phyloP scores from a whole-genome alignment of 2,113 vertebrate species.

The Hippocampus abdominalis region DNA sequence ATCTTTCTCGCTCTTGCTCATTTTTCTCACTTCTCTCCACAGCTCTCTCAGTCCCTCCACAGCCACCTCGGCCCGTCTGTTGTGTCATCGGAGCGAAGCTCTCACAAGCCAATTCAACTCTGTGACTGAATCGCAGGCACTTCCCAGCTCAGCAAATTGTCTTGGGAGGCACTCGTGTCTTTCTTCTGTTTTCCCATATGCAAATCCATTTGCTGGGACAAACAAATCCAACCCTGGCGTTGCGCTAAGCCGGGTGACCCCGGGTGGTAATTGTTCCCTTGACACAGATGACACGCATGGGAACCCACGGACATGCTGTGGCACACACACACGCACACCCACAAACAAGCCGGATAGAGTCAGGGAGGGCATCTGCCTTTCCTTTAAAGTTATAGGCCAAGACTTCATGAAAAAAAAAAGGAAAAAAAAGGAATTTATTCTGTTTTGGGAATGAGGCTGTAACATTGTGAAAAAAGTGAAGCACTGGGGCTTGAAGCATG shows the following conservation, averaged over 20 bases:
- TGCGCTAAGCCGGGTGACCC: conserved; percentile 25
- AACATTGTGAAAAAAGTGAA: too few species aligned
- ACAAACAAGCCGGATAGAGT: not conserved
- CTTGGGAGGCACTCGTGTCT: conserved; percentile 7
- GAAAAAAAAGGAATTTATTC: too few species aligned
- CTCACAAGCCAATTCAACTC: conserved; percentile 27
- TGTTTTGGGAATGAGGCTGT: too few species aligned
- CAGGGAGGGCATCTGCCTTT: not conserved
- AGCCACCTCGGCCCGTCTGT: conserved; percentile 47
- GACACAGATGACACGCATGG: conserved; percentile 30
- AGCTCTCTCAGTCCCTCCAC: conserved; percentile 30
- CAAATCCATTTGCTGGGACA: conserved; percentile 46
- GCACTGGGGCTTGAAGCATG: too few species aligned
- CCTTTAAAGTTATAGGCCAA: too few species aligned
- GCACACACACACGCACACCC: not conserved
- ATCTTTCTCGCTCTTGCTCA: conserved; percentile 17
- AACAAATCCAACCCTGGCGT: conserved; percentile 34
- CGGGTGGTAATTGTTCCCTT: conserved; percentile 40
- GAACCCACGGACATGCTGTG: not conserved
- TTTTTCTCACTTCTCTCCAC: conserved; percentile 21
- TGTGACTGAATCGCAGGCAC: conserved; percentile 36
- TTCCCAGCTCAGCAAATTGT: conserved; percentile 26
- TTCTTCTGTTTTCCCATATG: conserved; percentile 29
- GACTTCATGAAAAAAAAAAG: too few species aligned
- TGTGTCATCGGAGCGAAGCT: conserved; percentile 51